phyloP scores from a whole-genome alignment of 2,797 vertebrate genomes.

The Peromyscus eremicus region DNA sequence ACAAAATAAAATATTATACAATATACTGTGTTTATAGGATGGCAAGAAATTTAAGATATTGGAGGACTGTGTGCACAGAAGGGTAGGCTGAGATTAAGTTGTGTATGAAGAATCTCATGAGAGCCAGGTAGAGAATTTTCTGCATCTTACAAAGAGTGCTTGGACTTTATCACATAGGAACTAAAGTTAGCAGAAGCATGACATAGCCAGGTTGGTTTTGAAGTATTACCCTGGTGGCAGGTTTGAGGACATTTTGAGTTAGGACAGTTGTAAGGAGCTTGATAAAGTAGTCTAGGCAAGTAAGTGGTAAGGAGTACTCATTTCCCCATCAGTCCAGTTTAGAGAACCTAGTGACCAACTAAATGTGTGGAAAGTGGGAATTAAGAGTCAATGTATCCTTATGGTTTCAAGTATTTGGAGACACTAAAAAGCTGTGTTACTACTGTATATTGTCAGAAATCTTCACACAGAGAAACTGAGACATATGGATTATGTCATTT shows the following conservation, averaged over 20 bases:
- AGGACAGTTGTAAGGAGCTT: constrained; percentile 8
- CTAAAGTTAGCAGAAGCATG: constrained; percentile 19
- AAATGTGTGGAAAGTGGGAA: neutral
- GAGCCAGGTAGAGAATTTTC: neutral
- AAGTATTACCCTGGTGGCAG: neutral
- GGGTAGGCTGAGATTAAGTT: constrained; percentile 10
- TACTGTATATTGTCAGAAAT: neutral
- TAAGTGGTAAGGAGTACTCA: neutral
- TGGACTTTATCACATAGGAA: neutral
- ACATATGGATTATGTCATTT: constrained; percentile 26
- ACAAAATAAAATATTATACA: constrained; percentile 22
- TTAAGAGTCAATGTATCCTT: constrained; percentile 27
- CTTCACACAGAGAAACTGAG: constrained; percentile 12
- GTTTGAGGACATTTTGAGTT: neutral
- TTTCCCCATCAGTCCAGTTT: neutral
- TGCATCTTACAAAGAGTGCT: neutral
- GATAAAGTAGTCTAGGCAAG: neutral
- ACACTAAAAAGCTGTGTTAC: constrained; percentile 28
- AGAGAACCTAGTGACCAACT: neutral
- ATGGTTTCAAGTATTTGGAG: constrained; percentile 10
- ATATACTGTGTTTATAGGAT: constrained; percentile 7
- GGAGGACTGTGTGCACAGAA: neutral
- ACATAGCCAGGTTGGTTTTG: neutral
- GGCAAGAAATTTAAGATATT: constrained; percentile 26
- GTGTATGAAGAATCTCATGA: constrained; percentile 11